phyloP scores from a whole-genome alignment of 2,888 invertebrate species.

The Sminthurides aquaticus region DNA sequence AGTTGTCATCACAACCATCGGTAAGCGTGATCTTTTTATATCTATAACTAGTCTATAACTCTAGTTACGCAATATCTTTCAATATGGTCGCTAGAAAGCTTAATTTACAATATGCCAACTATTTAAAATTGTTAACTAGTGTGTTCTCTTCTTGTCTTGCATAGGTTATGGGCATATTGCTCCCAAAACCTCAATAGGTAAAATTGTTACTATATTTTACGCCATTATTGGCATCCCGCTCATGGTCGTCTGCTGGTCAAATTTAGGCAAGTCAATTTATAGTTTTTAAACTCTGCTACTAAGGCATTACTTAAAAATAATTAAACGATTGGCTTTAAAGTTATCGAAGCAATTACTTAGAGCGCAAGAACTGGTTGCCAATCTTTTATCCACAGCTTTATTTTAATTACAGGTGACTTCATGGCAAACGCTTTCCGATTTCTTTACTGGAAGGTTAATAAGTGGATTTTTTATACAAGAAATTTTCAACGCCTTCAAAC shows the following conservation, averaged over 20 bases:
- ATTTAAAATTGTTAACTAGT: not conserved
- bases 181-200: constrained; percentile 86
- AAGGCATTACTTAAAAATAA: too few species aligned
- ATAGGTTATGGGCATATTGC: constrained; percentile 90
- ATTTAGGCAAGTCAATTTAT: constrained; percentile 20
- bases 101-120: not conserved
- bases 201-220: constrained; percentile 90
- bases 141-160: not conserved
- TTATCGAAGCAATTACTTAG: too few species aligned
- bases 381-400: not conserved
- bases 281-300: constrained; percentile 59
- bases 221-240: constrained; percentile 88
- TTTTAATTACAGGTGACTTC: constrained; percentile 62
- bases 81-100: too few species aligned
- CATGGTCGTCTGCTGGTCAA: constrained; percentile 84
- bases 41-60: not conserved
- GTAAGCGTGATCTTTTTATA: constrained; percentile 50
- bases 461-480: not conserved
- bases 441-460: constrained; percentile 71
- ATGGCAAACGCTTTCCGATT: constrained; percentile 89
- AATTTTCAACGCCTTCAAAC: too few species aligned
- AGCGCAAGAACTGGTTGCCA: too few species aligned
- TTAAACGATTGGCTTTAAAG: too few species aligned
- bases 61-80: not conserved
- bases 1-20: constrained; percentile 91